A percentile compares a stretch with the other conserved stretches of the same genome.
Conservation (phyloP, 2,797 vertebrate genomes). For the Myotis daubentonii region DNA sequence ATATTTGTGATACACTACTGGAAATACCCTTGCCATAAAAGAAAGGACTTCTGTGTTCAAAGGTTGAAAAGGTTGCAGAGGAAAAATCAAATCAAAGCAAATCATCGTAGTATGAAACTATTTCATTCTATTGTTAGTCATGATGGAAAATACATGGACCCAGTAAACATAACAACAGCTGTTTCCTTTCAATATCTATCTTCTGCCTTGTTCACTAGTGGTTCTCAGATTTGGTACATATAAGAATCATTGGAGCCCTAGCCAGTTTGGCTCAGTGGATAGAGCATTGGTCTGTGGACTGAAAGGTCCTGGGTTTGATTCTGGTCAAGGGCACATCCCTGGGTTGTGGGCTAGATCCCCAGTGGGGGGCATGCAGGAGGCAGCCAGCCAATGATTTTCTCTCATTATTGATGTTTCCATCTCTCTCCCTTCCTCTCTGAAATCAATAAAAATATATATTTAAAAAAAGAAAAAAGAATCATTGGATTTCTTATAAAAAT, state of each 20-base stretch:
- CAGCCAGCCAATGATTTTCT: no score
- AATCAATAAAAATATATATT: no score
- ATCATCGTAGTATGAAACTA: constrained; percentile 47
- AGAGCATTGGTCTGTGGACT: no score
- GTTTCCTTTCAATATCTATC: constrained; percentile 37
- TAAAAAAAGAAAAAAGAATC: not conserved
- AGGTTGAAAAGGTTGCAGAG: constrained; percentile 33
- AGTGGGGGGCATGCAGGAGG: no score
- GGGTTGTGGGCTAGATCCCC: no score
- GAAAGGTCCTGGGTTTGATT: no score
- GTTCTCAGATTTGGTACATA: constrained; percentile 20
- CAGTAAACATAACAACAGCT: constrained; percentile 38
- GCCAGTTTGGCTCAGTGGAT: no score
- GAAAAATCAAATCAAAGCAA: constrained; percentile 49
- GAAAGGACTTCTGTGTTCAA: constrained; percentile 41
- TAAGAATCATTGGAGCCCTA: not conserved
- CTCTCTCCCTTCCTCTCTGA: no score
- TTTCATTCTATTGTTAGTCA: constrained; percentile 45
- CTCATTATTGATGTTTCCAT: no score
- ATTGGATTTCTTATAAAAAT: constrained; percentile 4
- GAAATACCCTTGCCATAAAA: constrained; percentile 32
- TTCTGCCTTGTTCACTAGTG: constrained; percentile 52
- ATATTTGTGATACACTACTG: constrained; percentile 28
- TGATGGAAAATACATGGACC: not conserved
- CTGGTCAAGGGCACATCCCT: no score